Evolutionary conservation across 2,888 invertebrate genomes (phyloP).

Genomic region (Temnothorax unifasciatus): DNA sequence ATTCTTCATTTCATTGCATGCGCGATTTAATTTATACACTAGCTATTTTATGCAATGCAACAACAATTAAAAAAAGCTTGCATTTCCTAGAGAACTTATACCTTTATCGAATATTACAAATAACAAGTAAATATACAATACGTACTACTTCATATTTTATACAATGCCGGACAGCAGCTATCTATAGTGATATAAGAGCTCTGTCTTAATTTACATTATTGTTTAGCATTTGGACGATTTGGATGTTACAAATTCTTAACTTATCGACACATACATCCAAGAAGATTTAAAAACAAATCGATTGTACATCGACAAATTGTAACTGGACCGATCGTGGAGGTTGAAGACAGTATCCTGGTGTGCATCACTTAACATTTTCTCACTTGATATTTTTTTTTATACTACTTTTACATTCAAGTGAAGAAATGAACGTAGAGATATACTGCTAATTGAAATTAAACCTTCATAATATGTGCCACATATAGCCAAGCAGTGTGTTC

Average conservation of each 20-base stretch:
- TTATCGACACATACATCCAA: constrained; percentile 46
- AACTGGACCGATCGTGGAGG: constrained; percentile 67
- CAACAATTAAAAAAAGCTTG: constrained; percentile 59
- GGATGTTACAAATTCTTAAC: constrained; percentile 63
- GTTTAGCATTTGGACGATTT: constrained; percentile 75
- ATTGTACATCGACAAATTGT: constrained; percentile 56
- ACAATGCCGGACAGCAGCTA: constrained; percentile 57
- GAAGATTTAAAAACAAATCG: constrained; percentile 43
- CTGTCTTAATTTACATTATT: constrained; percentile 73
- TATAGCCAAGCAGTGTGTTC: constrained; percentile 71
- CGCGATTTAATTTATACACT: constrained; percentile 41
- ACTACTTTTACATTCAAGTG: constrained; percentile 45
- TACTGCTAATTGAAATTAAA: constrained; percentile 58
- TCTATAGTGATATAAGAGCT: constrained; percentile 58
- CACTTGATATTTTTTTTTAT: constrained; percentile 48
- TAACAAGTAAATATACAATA: constrained; percentile 61
- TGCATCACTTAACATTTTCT: constrained; percentile 57
- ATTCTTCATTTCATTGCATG: constrained; percentile 40
- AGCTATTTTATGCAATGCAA: constrained; percentile 55
- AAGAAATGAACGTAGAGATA: constrained; percentile 60
- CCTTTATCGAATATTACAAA: constrained; percentile 50
- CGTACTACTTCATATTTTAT: constrained; percentile 63
- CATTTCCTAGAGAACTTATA: constrained; percentile 49
- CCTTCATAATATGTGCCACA: constrained; percentile 64
- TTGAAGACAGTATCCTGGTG: constrained; percentile 59